Evolutionary conservation across 2,888 invertebrate species (phyloP), one percentile per base, ranked within the genome.

Genomic region (Caenorhabditis becei): DNA sequence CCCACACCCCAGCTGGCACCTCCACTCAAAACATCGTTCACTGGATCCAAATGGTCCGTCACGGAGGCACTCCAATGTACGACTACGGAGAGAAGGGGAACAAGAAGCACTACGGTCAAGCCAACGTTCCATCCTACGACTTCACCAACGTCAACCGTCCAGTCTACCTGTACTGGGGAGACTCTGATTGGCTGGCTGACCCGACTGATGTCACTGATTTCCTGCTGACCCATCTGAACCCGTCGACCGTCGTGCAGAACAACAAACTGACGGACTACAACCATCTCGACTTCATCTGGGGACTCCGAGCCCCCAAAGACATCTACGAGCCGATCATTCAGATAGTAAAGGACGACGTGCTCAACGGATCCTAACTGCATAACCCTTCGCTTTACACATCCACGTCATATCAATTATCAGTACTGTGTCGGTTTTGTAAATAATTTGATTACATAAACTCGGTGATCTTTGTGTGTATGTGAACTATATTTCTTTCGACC

Each of bases 21-120:
- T 93, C 92, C n/a, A 90, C 91, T 2, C 86, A 90, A 82, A 92
- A 92, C 83, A 86, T 93, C 49, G 86, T 92, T 18, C 93, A 93
- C 82, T 93, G 91, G 91, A 89, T 89, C 8, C 92, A 92, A 66
- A 87, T 89, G 85, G 85, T 86, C 28, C 74, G 77, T 18, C 84
- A 77, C 41, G 84, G 84, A 63, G 80, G 74, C 14, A 75, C 77
- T 23, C 78, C 80, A 28, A 77, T 80, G 58, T 85, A 81, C 67
- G 86, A 87, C 65, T 81, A 71, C 23, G 86, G 86, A 61, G 67
- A 59, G 47, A 83, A 79, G 49, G 77, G 71, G 67, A 87, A 87
- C 44, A 74, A 84, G 74, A 82, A 84, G 59, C 79, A 83, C 32
- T 86, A 86, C 51, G 84, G 84, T 49, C 81, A 82, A 82, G 71